Evolutionary conservation across 2,888 invertebrate species (phyloP), one percentile per base, ranked within the genome.

Genomic region (Schizaphis graminum): DNA sequence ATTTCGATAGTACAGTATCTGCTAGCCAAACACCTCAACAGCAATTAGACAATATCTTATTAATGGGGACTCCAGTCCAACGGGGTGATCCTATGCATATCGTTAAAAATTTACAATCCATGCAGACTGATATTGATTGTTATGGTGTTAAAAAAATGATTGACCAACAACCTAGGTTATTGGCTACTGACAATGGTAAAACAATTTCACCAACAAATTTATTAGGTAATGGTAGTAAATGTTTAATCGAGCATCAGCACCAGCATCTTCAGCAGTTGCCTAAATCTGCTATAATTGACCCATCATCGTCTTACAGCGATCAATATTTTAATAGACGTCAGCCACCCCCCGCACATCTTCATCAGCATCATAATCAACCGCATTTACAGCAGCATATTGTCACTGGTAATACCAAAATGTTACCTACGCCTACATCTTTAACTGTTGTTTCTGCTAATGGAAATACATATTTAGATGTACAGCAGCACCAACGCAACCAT

Each of bases 71-170:
- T n/a, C 92, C 92, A n/a, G 88, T 88, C 44, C 92, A 92, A 77
- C 97, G 97, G 95, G 97, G 97, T 56, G 97, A 97, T 95, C 97
- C 97, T 8, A 97, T 97, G 97, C 97, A 97, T 95, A 97, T 97
- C 95, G 97, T 97, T 57, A 97, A 97, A 96, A 97, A 97, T 96
- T 96, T 97, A 95, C 97, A 97, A 96, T 97, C 96, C 94, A 95
- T 97, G 95, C 97, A 92, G 41, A 56, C 92, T 10, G 92, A 92
- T 35, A 44, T 92, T 21, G 88, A 92, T 92, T 86, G 85, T 86
- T 92, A 89, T 53, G 92, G 92, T 89, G 77, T 88, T 53, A 92
- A 92, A 92, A 92, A 88, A 88, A 92, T 92, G 57, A 92, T 49
- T 41, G 92, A 92, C 84, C 91, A 91, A 53, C 91, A 85, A 49